Evolutionary conservation across 2,113 vertebrate species (phyloP).

Genomic region (Echinops telfairi): DNA sequence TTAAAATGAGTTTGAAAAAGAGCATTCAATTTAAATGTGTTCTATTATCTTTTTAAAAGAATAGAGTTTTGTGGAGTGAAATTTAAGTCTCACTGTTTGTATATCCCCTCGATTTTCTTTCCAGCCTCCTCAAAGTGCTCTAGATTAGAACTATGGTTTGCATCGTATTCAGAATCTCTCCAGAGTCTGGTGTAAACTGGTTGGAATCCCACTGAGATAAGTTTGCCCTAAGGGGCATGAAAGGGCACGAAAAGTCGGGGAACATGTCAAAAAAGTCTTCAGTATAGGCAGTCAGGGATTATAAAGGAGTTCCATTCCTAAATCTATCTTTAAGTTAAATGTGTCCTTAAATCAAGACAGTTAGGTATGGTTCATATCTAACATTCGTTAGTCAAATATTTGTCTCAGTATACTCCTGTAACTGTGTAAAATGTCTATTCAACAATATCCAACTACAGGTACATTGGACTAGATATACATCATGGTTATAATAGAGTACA

Average conservation of each 20-base stretch:
- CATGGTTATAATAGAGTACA: too few relatives aligned
- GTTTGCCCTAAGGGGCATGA: constrained; percentile 15
- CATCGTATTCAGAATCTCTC: background rate
- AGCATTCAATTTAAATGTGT: background rate
- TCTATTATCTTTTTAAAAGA: background rate
- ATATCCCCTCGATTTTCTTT: background rate
- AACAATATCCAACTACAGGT: too few relatives aligned
- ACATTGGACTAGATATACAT: too few relatives aligned
- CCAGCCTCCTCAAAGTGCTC: background rate
- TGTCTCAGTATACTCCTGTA: background rate
- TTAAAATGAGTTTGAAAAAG: background rate
- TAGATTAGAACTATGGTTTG: background rate
- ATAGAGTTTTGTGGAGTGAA: background rate
- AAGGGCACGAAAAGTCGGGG: constrained; percentile 45
- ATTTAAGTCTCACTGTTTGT: background rate
- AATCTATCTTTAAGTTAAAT: background rate
- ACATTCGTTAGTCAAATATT: background rate
- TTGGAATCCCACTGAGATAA: constrained; percentile 50
- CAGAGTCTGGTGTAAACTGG: background rate
- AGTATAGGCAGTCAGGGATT: background rate
- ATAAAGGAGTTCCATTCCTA: background rate
- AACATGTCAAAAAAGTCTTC: constrained; percentile 58
- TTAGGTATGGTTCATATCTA: background rate
- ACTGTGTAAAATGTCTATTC: too few relatives aligned
- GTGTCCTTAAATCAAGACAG: background rate